Base-by-base conservation (phyloP, 2,113 vertebrate species). In the Pyxicephalus adspersus region DNA sequence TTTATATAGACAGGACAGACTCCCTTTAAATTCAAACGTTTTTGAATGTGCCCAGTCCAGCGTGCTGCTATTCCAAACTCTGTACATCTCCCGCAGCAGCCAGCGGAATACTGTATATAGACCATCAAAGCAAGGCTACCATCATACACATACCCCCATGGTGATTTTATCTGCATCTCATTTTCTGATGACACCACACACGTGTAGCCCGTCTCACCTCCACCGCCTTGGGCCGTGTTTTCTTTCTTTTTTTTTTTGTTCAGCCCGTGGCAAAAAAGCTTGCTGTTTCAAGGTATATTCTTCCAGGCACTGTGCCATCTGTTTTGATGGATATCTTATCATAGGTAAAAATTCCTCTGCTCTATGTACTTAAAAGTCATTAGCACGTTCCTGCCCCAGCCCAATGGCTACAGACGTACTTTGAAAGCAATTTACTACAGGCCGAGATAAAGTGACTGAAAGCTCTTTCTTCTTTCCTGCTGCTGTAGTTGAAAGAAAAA, bases 321-420 rank as follows among this genome's bases (percentile, higher is more conserved):
- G 71, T 55, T 81, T 65, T 81, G 71, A 81, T 65, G 71, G 61
- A 75, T 81, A 74, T 81, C 80, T 81, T 81, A 75, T 74, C 80
- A 81, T 57, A 66, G 71, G 50, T 75, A 50, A 73, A 66, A 75
- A 81, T 81, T 81, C 70, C 71, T 74, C n/a, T 23, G 51, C 71
- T 74, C 51, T 34, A 74, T 74, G 55, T 67, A 61, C 65, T 79
- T 79, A 70, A 50, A 66, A 50, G 52, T 79, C 65, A 79, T 79
- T 79, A 70, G 77, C 77, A 61, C 26, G 55, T 29, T 50, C 29
- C 65, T 79, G 54, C 57, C 45, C 38, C 54, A 70, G 25, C 23
- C 54, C 71, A 74, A 58, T 74, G 54, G 34, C 29, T 70, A 34
- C 64, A 70, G 65, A 31, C 64, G 26, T 54, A 34, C 64, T 64